Conservation (phyloP, 2,113 vertebrate genomes). For the Syngnathus typhle region DNA sequence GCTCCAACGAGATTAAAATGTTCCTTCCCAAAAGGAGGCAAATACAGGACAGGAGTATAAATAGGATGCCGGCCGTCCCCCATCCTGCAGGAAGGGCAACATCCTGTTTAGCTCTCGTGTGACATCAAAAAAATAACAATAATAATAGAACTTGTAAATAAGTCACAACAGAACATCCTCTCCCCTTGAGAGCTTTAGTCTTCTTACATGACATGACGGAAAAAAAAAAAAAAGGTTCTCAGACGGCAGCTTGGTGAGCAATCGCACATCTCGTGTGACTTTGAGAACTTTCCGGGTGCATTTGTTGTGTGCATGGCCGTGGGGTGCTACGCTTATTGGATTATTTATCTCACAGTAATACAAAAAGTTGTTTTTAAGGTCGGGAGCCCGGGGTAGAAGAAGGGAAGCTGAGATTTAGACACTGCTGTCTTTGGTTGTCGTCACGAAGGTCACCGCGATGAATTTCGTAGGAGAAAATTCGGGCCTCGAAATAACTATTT, state of each 20-base stretch:
- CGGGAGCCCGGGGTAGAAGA: slow-evolving; percentile 1
- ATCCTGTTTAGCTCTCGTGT: slow-evolving; percentile 23
- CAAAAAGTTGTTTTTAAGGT: slow-evolving; percentile 45
- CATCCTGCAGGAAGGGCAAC: slow-evolving; percentile 24
- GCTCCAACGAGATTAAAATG: slow-evolving; percentile 26
- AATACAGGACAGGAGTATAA: slow-evolving; percentile 25
- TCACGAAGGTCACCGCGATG: slow-evolving; percentile 1
- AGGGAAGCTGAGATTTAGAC: slow-evolving; percentile 19
- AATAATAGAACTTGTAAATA: slow-evolving; percentile 11
- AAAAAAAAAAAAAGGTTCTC: slow-evolving; percentile 10
- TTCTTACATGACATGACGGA: slow-evolving; percentile 12
- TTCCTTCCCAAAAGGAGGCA: slow-evolving; percentile 19
- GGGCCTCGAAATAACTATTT: neutral
- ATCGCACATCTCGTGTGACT: neutral
- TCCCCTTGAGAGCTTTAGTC: slow-evolving; percentile 13
- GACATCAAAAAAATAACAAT: slow-evolving; percentile 3
- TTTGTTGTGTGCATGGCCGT: slow-evolving; percentile 7
- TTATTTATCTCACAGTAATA: slow-evolving; percentile 35
- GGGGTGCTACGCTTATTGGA: slow-evolving; percentile 35
- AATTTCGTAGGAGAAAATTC: neutral
- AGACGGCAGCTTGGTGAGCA: slow-evolving; percentile 18
- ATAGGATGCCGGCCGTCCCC: slow-evolving; percentile 22
- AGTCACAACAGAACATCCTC: slow-evolving; percentile 13
- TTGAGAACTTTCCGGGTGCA: slow-evolving; percentile 3
- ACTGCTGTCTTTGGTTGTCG: slow-evolving; percentile 33